These are phyloP conservation scores for Tyrannus savana DNA, from an alignment of 2,113 vertebrate genomes.

Conservation along the genomic window DNA sequence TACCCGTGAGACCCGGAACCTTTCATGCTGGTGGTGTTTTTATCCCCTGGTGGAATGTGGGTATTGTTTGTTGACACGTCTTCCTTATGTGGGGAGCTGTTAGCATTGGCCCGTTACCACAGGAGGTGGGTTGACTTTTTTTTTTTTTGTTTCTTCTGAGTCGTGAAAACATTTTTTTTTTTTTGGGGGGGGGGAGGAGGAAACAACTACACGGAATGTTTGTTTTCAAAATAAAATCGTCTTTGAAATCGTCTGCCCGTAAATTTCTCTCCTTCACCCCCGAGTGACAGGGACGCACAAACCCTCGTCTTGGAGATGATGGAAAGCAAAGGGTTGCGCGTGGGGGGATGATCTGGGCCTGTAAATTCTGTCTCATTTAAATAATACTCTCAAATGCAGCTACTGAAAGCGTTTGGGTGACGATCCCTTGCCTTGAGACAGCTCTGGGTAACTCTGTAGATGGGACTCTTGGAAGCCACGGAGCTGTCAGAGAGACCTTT, in stretches of 20 bases:
- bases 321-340: neutral
- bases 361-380: neutral
- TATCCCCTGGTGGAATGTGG: neutral
- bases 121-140: neutral
- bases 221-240: neutral
- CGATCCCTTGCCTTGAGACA: neutral
- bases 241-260: neutral
- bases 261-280: neutral
- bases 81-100: neutral
- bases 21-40: neutral
- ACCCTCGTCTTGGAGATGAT: neutral
- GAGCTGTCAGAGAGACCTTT: neutral
- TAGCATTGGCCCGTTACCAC: neutral
- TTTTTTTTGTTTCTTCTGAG: neutral
- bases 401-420: accelerated
- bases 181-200: too few species aligned
- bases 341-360: neutral
- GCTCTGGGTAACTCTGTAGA: neutral
- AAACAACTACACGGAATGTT: neutral
- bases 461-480: too few species aligned
- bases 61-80: slow-evolving; percentile 1
- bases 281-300: neutral
- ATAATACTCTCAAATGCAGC: accelerated
- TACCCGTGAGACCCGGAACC: neutral
- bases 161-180: neutral